Evolutionary conservation across 2,888 invertebrate species (phyloP).

Genomic region (Cinara cedri): DNA sequence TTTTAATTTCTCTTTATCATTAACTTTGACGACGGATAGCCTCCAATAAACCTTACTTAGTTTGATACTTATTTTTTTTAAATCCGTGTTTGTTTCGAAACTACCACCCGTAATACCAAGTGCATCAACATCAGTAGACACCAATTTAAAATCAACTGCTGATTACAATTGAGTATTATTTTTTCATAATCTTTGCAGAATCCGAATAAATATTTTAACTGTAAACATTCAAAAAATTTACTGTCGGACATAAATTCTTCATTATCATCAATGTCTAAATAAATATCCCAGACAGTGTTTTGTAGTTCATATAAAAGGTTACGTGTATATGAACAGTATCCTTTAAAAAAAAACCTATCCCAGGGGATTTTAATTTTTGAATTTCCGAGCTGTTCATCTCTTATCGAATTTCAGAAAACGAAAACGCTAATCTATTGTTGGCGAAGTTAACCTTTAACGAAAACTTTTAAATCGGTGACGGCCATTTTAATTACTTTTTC

Average conservation of each 20-base stretch:
- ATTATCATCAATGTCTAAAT: too few species aligned
- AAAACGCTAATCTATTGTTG: conserved; percentile 17
- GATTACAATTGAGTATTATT: neutral
- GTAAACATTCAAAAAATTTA: too few species aligned
- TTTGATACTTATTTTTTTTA: too few species aligned
- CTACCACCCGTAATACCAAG: neutral
- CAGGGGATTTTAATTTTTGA: neutral
- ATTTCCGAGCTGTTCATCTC: conserved; percentile 19
- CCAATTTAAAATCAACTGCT: neutral
- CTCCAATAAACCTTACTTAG: too few species aligned
- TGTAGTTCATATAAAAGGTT: too few species aligned
- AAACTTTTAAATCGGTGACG: neutral
- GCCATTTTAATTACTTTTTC: neutral
- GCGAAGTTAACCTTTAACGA: neutral
- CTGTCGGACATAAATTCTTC: too few species aligned
- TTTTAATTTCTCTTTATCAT: too few species aligned
- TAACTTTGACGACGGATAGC: too few species aligned
- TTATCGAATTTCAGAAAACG: conserved; percentile 7
- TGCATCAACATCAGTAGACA: neutral
- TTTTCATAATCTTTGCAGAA: neutral
- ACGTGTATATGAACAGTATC: neutral
- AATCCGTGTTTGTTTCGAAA: too few species aligned
- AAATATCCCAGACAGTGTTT: too few species aligned
- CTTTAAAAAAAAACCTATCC: neutral
- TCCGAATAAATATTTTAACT: neutral